Evolutionary conservation across 2,888 invertebrate genomes (phyloP).

Genomic region (Chloroclystis v-ata): DNA sequence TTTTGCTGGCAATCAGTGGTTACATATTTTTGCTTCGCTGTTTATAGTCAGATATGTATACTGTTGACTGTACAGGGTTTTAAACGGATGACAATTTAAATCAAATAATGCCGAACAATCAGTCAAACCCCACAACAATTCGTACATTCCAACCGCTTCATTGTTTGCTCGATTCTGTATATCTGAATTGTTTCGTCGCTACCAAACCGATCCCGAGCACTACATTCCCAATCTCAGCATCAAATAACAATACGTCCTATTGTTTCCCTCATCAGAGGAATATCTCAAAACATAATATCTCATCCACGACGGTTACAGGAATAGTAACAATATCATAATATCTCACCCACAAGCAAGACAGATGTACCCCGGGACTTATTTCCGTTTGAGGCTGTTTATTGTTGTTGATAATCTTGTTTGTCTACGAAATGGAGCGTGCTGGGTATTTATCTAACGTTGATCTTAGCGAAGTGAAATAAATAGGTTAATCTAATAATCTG

Average conservation of each 20-base stretch:
- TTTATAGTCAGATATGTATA: too few relatives aligned
- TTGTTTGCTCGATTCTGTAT: too few relatives aligned
- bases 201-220: too few relatives aligned
- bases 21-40: too few relatives aligned
- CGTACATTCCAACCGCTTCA: too few relatives aligned
- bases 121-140: too few relatives aligned
- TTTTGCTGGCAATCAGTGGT: too few relatives aligned
- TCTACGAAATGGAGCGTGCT: background rate
- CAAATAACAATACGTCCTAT: background rate
- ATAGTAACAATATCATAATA: background rate
- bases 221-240: background rate
- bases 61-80: too few relatives aligned
- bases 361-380: background rate
- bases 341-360: background rate
- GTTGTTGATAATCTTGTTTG: constrained; percentile 1
- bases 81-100: too few relatives aligned
- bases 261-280: background rate
- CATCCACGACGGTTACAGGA: background rate
- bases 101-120: too few relatives aligned
- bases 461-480: background rate
- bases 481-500: too few relatives aligned
- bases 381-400: background rate
- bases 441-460: background rate
- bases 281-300: background rate
- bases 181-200: too few relatives aligned